A percentile compares a stretch with the other conserved stretches of the same genome.
Evolutionary conservation across 2,888 invertebrate genomes (phyloP).

Genomic region (Pseudococcus longispinus): DNA sequence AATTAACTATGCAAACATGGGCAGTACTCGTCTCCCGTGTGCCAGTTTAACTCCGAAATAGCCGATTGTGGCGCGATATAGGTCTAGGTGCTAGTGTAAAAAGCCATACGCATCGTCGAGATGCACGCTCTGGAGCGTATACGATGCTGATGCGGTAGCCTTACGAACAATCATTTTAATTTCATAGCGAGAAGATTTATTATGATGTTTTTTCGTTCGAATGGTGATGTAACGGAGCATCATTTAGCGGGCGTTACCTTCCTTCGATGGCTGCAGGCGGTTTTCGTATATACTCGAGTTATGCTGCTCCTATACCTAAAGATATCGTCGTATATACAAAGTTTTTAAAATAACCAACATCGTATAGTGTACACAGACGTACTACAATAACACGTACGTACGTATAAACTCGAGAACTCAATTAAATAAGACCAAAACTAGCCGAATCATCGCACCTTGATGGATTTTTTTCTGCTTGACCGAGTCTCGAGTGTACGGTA

Average conservation of each 20-base stretch:
- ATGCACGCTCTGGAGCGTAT: background rate
- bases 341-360: constrained; percentile 38
- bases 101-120: background rate
- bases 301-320: background rate
- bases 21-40: background rate
- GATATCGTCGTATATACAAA: constrained; percentile 17
- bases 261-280: constrained; percentile 41
- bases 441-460: constrained; percentile 34
- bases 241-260: constrained; percentile 52
- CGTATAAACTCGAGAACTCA: constrained; percentile 25
- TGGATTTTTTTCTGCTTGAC: constrained; percentile 21
- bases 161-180: constrained; percentile 38
- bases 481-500: background rate
- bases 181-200: constrained; percentile 44
- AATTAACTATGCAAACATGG: constrained; percentile 44
- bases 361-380: background rate
- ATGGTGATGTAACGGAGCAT: constrained; percentile 52
- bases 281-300: background rate
- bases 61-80: constrained; percentile 7
- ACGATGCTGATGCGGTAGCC: constrained; percentile 26
- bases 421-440: constrained; percentile 23
- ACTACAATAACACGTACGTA: background rate
- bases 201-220: constrained; percentile 29
- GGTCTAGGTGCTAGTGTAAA: background rate
- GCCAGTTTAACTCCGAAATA: background rate